Base-by-base conservation (phyloP, 2,888 invertebrate species). In the Diloba caeruleocephala region DNA sequence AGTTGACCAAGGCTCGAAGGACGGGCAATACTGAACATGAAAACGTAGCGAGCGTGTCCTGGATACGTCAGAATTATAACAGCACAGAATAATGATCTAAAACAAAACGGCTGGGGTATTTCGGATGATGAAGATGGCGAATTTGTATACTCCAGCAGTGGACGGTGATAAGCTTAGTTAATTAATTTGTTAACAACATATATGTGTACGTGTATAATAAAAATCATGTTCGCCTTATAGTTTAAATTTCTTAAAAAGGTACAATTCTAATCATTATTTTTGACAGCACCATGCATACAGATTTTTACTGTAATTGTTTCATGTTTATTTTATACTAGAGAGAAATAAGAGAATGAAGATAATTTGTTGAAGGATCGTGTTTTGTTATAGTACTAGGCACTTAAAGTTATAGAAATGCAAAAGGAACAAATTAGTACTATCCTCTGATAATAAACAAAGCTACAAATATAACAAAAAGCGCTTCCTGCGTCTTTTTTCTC, bases 401-500 rank as follows among this genome's bases (percentile, higher is more conserved):
- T n/a, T 34, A 33, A 36, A 34, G 32, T 32, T 48, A 25, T 32
- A 48, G 37, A 25, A 3, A 19, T 19, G 19, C 25, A 37, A 43
- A 58, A 26, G 42, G 28, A 58, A 41, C 14, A 17, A 48, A 62
- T 54, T 59, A 65, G 45, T 50, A 38, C 19, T 33, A 44, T 43
- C 26, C 33, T 13, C 19, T 31, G 7, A 45, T 38, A 51, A 52
- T 56, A 67, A 59, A 63, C 49, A 59, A 50, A 49, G 38, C 45
- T 50, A 56, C 56, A 57, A 69, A 57, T 57, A 54, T 50, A 46
- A 57, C 52, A 59, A 57, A 65, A 37, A 62, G 38, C 42, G 48
- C 56, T 50, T 34, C 44, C 41, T 52, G 41, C 56, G 39, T 50
- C 51, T 64, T 71, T 65, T 65, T 70, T 70, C 58, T 57, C 53